These are phyloP conservation scores for Phenganax subtilis DNA, from an alignment of 92 coral and sea anemone species.

Conservation along the genomic window DNA sequence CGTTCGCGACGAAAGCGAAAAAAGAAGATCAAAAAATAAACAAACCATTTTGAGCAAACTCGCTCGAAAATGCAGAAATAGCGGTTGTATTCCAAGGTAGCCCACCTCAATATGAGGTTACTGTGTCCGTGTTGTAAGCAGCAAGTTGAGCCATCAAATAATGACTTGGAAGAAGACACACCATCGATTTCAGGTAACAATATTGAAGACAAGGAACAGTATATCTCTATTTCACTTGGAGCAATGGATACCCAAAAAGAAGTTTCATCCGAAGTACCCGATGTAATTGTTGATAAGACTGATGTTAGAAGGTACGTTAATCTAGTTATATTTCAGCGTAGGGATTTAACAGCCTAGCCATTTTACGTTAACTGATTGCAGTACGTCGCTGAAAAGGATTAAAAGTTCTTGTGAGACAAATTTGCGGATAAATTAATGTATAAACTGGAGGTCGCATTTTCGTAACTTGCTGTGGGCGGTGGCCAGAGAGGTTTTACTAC, in stretches of 20 bases:
- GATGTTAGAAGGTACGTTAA: neutral
- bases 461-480: too few species aligned
- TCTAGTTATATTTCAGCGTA: neutral
- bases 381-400: too few species aligned
- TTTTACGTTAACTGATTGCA: too few species aligned
- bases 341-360: neutral
- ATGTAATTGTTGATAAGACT: neutral
- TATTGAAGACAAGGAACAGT: neutral
- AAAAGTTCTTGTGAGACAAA: too few species aligned
- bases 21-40: neutral
- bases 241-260: neutral
- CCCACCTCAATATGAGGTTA: slow-evolving; percentile 2
- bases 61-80: too few species aligned
- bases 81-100: neutral
- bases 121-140: slow-evolving; percentile 18
- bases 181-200: neutral
- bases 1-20: neutral
- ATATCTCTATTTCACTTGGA: neutral
- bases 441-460: too few species aligned
- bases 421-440: too few species aligned
- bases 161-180: neutral
- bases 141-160: neutral
- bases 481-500: too few species aligned
- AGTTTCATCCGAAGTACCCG: neutral
- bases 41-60: neutral